Conservation (phyloP, 53 echinoderm and acorn worm species). For the Actinopyga echinites region DNA sequence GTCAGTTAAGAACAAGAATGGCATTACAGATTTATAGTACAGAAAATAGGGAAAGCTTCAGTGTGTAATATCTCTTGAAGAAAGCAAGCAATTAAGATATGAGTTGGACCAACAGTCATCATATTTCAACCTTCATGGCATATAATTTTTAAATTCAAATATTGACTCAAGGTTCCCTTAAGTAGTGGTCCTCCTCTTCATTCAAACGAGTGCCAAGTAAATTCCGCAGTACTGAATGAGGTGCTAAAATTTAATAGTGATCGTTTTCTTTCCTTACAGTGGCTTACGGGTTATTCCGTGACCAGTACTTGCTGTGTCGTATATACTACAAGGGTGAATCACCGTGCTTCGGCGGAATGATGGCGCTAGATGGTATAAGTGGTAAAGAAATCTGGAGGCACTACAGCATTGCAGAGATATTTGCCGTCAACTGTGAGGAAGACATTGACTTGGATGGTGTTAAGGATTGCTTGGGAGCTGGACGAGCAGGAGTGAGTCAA, state of each 20-base stretch:
- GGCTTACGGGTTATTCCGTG: slow-evolving; percentile 71
- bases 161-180: no score
- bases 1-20: no score
- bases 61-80: no score
- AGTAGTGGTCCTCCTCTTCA: no score
- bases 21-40: no score
- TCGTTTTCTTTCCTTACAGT: slow-evolving; percentile 41
- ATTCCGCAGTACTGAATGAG: no score
- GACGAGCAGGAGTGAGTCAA: slow-evolving; percentile 89
- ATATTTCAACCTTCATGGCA: no score
- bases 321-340: slow-evolving; percentile 73
- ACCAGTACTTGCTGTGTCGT: slow-evolving; percentile 70
- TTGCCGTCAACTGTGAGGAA: slow-evolving; percentile 88
- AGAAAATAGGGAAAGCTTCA: no score
- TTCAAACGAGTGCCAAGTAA: no score
- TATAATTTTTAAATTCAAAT: no score
- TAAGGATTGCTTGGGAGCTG: slow-evolving; percentile 80
- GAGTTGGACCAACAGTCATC: no score
- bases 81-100: no score
- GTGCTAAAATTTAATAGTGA: neutral
- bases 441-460: slow-evolving; percentile 83
- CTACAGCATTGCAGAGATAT: slow-evolving; percentile 71
- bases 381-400: slow-evolving; percentile 82
- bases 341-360: slow-evolving; percentile 84
- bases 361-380: slow-evolving; percentile 84